Base-by-base conservation (phyloP, 2,888 invertebrate genomes). In the Macaria liturata region DNA sequence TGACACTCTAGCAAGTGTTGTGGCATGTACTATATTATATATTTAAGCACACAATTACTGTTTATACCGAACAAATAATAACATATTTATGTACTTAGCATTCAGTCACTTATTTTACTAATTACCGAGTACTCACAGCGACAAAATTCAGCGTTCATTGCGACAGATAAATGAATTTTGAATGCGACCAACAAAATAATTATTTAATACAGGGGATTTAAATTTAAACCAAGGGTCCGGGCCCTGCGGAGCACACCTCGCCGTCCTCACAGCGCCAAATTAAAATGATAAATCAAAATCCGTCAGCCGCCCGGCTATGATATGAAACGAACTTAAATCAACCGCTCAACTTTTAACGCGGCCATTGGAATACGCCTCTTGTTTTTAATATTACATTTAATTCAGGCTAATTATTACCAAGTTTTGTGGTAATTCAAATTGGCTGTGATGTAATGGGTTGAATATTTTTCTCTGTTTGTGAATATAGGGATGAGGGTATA, bases 251-350 rank as follows among this genome's bases (percentile, higher is more conserved):
- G 78, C 77, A 76, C 77, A 84, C 81, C 81, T 78, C 78, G 74
- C 81, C 78, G 83, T 83, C 86, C 83, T 81, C 86, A 80, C 81
- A 76, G 83, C 75, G 77, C 84, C 81, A 88, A 90, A 89, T 90
- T 88, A 88, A 88, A 89, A 89, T 87, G 84, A 89, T 90, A 90
- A 88, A 90, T 89, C 89, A 89, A 86, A 88, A 87, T 83, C 83
- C 81, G 81, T 83, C 86, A 83, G 78, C 71, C 78, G 69, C 71
- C 70, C 74, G 72, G 69, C 67, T 58, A 51, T 64, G 64, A 59
- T 63, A 64, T 58, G 52, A 62, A 64, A 59, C 59, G 57, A 61
- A 64, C 64, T 61, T 66, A 57, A 59, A 59, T 59, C 56, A 58
- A 49, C 52, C 59, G 51, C 61, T 62, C 53, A 62, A 62, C 64